Conservation (phyloP, 2,888 invertebrate genomes). For the Drosophila nr. fundita region DNA sequence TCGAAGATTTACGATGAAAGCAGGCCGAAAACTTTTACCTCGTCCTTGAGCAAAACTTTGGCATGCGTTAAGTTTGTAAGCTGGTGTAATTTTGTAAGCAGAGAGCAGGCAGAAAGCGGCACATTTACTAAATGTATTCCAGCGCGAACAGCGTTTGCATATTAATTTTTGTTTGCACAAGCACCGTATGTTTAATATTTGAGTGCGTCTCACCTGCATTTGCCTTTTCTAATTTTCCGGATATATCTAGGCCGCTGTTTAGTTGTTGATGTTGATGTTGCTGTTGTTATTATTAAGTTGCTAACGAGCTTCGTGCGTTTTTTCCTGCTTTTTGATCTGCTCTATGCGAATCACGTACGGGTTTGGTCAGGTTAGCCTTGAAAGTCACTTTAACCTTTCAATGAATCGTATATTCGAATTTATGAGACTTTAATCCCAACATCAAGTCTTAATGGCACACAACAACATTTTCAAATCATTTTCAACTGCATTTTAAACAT, state of each 20-base stretch:
- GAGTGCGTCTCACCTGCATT: conserved; percentile 38
- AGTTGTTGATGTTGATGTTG: not conserved
- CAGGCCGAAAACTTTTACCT: conserved; percentile 44
- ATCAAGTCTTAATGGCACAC: not conserved
- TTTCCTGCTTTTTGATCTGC: conserved; percentile 20
- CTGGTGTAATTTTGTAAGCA: conserved; percentile 46
- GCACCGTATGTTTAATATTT: conserved; percentile 50
- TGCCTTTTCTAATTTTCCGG: conserved; percentile 39
- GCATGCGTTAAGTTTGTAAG: conserved; percentile 75
- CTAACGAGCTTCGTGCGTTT: conserved; percentile 41
- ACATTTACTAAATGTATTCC: conserved; percentile 66
- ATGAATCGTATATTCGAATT: conserved; percentile 16
- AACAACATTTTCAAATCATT: not conserved
- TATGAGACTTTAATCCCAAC: conserved; percentile 2
- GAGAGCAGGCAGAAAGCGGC: conserved; percentile 29
- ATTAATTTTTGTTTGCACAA: conserved; percentile 59
- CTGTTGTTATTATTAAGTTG: conserved; percentile 52
- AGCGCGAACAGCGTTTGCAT: conserved; percentile 64
- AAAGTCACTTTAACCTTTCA: conserved; percentile 37
- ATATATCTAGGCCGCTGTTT: conserved; percentile 4
- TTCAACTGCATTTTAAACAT: not conserved
- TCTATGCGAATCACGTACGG: conserved; percentile 52
- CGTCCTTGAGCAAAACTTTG: conserved; percentile 54
- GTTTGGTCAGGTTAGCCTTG: conserved; percentile 22
- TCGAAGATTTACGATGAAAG: conserved; percentile 56